Percentiles rank a stretch among this genome's conserved stretches.
Conservation (phyloP, 2,113 vertebrate species). For the Columba janthina region DNA sequence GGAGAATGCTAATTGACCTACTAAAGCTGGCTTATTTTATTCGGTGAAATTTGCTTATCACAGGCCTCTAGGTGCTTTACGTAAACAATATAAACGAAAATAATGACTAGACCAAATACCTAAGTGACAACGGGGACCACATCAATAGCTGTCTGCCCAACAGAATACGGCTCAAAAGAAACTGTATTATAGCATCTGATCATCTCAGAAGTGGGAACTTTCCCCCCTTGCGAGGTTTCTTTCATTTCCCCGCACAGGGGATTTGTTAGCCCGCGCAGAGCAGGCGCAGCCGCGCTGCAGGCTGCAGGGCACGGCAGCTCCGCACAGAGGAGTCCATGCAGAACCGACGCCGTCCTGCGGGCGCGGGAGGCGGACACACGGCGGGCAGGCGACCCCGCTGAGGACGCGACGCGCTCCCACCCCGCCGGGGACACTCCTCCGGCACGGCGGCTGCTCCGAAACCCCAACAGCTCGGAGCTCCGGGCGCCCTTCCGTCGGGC, state of each 20-base stretch:
- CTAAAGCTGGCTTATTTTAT: constrained; percentile 64
- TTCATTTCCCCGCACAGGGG: constrained; percentile 32
- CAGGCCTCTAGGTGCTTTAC: constrained; percentile 63
- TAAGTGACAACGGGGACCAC: constrained; percentile 60
- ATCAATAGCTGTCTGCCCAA: constrained; percentile 58
- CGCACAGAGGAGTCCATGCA: accelerated
- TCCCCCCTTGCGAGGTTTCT: neutral
- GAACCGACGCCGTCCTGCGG: constrained; percentile 9
- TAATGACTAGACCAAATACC: constrained; percentile 68
- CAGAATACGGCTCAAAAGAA: constrained; percentile 2
- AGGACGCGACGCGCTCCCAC: neutral
- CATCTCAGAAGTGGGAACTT: constrained; percentile 8
- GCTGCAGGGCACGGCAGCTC: constrained; percentile 34
- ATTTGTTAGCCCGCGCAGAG: neutral
- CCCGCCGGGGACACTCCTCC: neutral
- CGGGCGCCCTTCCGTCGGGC: neutral
- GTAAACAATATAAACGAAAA: constrained; percentile 68
- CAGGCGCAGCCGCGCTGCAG: neutral
- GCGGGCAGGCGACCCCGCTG: neutral
- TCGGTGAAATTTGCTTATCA: constrained; percentile 62
- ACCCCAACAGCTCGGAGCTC: neutral
- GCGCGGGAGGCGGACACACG: neutral
- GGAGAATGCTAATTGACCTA: constrained; percentile 68
- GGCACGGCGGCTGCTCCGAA: accelerated
- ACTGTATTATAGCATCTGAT: constrained; percentile 24